Evolutionary conservation across 2,113 vertebrate species (phyloP), one percentile per base, ranked within the genome.

Genomic region (Ciconia boyciana): DNA sequence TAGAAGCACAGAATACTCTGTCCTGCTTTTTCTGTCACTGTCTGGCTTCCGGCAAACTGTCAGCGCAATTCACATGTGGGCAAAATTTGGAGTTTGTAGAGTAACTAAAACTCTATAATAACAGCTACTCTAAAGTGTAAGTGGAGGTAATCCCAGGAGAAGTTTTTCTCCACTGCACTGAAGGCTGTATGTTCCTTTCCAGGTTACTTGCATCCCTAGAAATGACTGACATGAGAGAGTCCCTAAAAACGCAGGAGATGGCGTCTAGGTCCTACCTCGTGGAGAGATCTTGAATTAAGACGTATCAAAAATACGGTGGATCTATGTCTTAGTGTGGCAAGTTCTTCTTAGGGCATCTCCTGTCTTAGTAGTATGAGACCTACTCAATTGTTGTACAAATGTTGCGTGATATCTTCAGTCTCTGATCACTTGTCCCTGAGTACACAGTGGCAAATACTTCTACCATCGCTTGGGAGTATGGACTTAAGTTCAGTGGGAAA

Each of bases 11-110:
- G 77, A 84, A 36, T 82, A 52, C 44, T 83, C 18, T 55, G 39
- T 85, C 74, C 66, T 89, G 44, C 66, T 82, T 96, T 94, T 92
- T 79, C 66, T 93, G 92, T 89, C 81, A 43, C 61, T 78, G 0
- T 68, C 76, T 85, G 77, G 61, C 89, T 95, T 94, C 70, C 1
- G 7, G 94, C 89, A 92, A 94, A 57, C 84, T 93, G 92, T 87
- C 89, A 95, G 70, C 66, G 39, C 46, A 54, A 44, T 61, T 62
- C 65, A 55, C 16, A 36, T 74, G 80, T 72, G 36, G 65, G 61
- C 36, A 90, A 86, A 84, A 83, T 87, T 57, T 81, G 61, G 89
- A 93, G 18, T 9, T 52, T 91, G 41, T 65, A 46, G 77, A 71
- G 58, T 83, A 97, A 51, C 48, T 84, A 72, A 87, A 84, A 69